Evolutionary conservation across 2,113 vertebrate species (phyloP), one percentile per base, ranked within the genome.

Genomic region (Lagopus leucura): DNA sequence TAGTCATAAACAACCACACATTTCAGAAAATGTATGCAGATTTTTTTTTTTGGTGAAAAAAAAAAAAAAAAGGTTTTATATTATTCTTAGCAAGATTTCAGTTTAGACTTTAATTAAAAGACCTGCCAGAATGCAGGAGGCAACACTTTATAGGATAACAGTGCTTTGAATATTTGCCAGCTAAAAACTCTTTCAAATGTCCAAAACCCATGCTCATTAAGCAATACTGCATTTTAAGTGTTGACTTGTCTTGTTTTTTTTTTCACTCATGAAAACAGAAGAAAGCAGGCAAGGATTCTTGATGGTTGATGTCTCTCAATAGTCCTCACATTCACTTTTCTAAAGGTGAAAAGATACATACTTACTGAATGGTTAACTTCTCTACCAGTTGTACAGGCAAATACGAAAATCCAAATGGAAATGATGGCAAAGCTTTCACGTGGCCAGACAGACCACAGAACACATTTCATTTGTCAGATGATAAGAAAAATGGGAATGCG

Each of bases 51-150:
- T 22, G 12, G 18, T 10, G 83, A 89, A 86, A 13, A 52, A 83
- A 86, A 89, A 86, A 13, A 52, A 83, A 86, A 82, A 11, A 38
- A 64, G 25, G 74, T 13, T 69, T 90, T 14, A 16, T 27, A 83
- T 43, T 27, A 83, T 43, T 92, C 70, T 84, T 28, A 58, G 73
- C 71, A 93, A 93, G 22, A 63, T 88, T 70, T 92, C 91, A 32
- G 34, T 67, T 90, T 74, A 82, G 43, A 72, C 83, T 73, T 57
- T 83, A 90, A 70, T 90, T 55, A 64, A 32, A 58, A 82, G 38
- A 65, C 27, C 54, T 63, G 80, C 57, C 66, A 86, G 92, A 79
- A 89, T 54, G 65, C 38, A 91, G 20, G 42, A 71, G 13, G 30
- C 13, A 70, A 69, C 27, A 61, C 15, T 90, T 90, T 60, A 40